Evolutionary conservation across 92 coral and sea anemone genomes (phyloP), one percentile per base, ranked within the genome.

Genomic region (Porites rus): DNA sequence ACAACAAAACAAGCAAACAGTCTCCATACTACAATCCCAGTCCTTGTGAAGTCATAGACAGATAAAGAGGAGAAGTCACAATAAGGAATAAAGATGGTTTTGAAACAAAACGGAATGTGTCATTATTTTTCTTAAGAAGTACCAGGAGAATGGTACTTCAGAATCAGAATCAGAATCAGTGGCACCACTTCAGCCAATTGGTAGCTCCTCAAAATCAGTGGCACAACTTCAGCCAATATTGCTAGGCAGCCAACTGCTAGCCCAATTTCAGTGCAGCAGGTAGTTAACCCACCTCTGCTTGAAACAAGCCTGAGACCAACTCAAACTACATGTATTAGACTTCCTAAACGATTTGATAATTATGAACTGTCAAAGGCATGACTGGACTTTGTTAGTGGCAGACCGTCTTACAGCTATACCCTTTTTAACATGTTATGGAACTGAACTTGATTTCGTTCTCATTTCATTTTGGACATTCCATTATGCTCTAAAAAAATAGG

Each of bases 41-140:
- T 21, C 84, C 75, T 66, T 65, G 75, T 20, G 63, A 80, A 80
- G 75, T 80, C 16, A n/a, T 65, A 53, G 84, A 80, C 51, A 80
- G 84, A n/a, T 14, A 77, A 3, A 53, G 17, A 38, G 75, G 28
- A 50, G 69, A 67, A 28, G 67, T 60, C 6, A 43, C 21, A 64
- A 3, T 74, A 4, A 80, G 74, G 22, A 67, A n/a, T 21, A 80
- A 43, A 67, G 76, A 12, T 65, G 85, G 85, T 80, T 52, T 46
- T 3, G 65, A 80, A 65, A 16, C 17, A 65, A 80, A 69, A 51
- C 6, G 85, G 5, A 80, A 80, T 46, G 76, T 80, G 64, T 66
- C 85, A 52, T 50, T 65, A 0, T 28, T 28, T 25, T 25, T 69
- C 38, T 80, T 11, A 80, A 79, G 20, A 64, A 65, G 74, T 28